Evolutionary conservation across 2,888 invertebrate species (phyloP).

Genomic region (Cactoblastis cactorum): DNA sequence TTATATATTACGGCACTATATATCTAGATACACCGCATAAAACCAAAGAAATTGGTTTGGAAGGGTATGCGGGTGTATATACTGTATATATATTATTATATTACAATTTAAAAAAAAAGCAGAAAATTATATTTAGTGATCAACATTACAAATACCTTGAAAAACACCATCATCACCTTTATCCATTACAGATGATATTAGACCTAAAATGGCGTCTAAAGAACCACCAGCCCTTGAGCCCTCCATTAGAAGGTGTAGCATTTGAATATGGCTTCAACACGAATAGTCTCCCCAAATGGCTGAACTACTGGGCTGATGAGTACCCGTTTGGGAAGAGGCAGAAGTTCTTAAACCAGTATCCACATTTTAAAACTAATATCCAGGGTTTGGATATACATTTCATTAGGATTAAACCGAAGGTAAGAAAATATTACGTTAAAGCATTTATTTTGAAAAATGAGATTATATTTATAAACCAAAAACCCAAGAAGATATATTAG

Average conservation of each 20-base stretch:
- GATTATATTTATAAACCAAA: too few relatives aligned
- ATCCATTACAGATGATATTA: slow-evolving; percentile 47
- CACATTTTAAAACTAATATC: slow-evolving; percentile 88
- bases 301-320: slow-evolving; percentile 87
- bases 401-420: slow-evolving; percentile 78
- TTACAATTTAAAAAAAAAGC: too few relatives aligned
- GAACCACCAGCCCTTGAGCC: slow-evolving; percentile 46
- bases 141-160: too few relatives aligned
- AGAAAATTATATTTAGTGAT: too few relatives aligned
- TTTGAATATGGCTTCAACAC: slow-evolving; percentile 92
- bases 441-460: background rate
- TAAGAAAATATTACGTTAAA: slow-evolving; percentile 17
- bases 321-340: slow-evolving; percentile 84
- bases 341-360: slow-evolving; percentile 83
- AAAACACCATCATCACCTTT: too few relatives aligned
- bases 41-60: too few relatives aligned
- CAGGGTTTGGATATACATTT: slow-evolving; percentile 87
- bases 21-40: too few relatives aligned
- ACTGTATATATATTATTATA: too few relatives aligned
- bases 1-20: too few relatives aligned
- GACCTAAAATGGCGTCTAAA: slow-evolving; percentile 51
- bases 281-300: slow-evolving; percentile 80
- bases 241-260: slow-evolving; percentile 83
- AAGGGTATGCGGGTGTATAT: too few relatives aligned
- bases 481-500: too few relatives aligned